These are phyloP conservation scores for Coryphaenoides rupestris DNA, from an alignment of 2,113 vertebrate species.

Conservation along the genomic window DNA sequence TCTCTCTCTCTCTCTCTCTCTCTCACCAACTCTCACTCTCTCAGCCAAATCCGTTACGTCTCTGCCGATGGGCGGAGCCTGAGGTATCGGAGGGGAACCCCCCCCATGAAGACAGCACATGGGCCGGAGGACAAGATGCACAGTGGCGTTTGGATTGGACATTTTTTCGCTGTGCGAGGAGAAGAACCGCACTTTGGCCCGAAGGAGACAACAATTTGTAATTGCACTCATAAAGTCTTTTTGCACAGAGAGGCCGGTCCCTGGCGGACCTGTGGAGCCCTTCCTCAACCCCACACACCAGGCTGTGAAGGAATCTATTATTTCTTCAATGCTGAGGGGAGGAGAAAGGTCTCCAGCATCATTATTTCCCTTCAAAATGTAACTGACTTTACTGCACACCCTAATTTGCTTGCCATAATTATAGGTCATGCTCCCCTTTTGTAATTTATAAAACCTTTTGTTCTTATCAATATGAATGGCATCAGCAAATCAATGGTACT, in stretches of 20 bases:
- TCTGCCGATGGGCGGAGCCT: too few species aligned
- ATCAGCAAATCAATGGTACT: constrained; percentile 77
- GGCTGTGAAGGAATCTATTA: constrained; percentile 85
- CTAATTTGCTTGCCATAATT: constrained; percentile 98
- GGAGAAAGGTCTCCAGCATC: constrained; percentile 84
- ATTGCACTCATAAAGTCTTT: too few species aligned
- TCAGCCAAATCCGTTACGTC: too few species aligned
- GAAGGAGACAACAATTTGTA: too few species aligned
- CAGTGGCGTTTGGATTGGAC: too few species aligned
- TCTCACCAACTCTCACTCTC: too few species aligned
- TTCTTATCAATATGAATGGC: constrained; percentile 99
- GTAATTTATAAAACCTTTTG: constrained; percentile 89
- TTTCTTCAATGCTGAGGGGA: constrained; percentile 81
- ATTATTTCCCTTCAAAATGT: constrained; percentile 95
- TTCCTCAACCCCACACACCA: constrained; percentile 78
- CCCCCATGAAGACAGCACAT: too few species aligned
- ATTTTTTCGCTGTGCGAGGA: too few species aligned
- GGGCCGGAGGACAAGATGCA: too few species aligned
- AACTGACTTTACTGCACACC: constrained; percentile 87
- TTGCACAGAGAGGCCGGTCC: constrained; percentile 47
- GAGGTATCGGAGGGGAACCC: too few species aligned
- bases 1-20: too few species aligned
- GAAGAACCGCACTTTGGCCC: too few species aligned
- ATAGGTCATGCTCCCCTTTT: constrained; percentile 94
- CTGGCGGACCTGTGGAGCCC: constrained; percentile 73